Evolutionary conservation across 1,140 invertebrate species (phyloP).

Genomic region (Acromyrmex echinatior): DNA sequence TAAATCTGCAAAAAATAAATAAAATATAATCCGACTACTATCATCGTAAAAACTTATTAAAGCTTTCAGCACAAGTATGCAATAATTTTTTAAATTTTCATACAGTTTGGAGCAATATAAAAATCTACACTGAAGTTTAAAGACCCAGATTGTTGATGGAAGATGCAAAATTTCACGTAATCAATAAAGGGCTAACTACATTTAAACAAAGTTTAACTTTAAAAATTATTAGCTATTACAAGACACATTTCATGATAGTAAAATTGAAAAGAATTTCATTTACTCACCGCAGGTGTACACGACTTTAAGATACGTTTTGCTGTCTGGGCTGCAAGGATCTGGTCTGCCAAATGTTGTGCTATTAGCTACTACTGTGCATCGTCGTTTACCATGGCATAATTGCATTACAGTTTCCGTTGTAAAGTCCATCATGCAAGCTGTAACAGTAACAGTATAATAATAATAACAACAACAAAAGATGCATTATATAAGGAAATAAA

Average conservation of each 20-base stretch:
- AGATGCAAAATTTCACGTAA: too few species aligned
- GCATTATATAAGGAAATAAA: not conserved
- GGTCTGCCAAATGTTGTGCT: constrained; percentile 92
- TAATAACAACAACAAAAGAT: not conserved
- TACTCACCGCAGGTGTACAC: constrained; percentile 97
- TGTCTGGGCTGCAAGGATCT: constrained; percentile 93
- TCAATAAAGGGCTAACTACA: not conserved
- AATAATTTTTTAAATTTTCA: too few species aligned
- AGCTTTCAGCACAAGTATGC: too few species aligned
- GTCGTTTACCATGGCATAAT: constrained; percentile 95
- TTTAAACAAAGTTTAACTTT: not conserved
- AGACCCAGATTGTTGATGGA: too few species aligned
- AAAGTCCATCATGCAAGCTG: constrained; percentile 95
- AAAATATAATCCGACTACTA: too few species aligned
- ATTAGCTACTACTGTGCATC: constrained; percentile 93
- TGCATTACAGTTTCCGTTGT: constrained; percentile 96
- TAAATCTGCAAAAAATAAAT: too few species aligned
- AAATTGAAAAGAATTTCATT: constrained; percentile 17
- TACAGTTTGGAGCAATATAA: too few species aligned
- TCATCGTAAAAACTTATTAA: too few species aligned
- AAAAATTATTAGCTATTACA: not conserved
- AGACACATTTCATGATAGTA: not conserved
- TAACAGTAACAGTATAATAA: constrained; percentile 67
- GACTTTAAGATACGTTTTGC: constrained; percentile 96
- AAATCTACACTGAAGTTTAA: too few species aligned